Conservation (phyloP, 2,888 invertebrate species). For the Exocentrus adspersus region DNA sequence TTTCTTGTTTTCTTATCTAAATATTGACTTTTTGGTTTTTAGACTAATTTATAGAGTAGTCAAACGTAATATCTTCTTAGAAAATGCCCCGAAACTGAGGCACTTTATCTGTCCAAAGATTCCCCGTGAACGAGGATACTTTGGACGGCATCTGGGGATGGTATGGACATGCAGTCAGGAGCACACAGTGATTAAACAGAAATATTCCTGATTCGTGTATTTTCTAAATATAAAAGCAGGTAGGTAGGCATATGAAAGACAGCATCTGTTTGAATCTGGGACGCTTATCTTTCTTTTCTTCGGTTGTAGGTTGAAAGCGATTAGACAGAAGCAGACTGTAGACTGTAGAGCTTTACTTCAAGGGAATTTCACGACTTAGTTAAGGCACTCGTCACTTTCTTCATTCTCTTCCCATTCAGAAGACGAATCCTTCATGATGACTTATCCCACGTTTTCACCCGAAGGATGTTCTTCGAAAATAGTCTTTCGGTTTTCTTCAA, state of each 20-base stretch:
- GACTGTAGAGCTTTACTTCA: background rate
- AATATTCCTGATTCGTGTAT: background rate
- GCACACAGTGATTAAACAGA: background rate
- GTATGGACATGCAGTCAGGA: too few relatives aligned
- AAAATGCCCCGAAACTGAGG: background rate
- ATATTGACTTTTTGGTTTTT: slow-evolving; percentile 17
- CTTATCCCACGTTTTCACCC: background rate
- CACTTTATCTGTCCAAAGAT: slow-evolving; percentile 10
- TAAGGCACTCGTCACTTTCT: slow-evolving; percentile 17
- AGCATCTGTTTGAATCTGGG: background rate
- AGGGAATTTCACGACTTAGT: slow-evolving; percentile 5
- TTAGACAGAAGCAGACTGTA: slow-evolving; percentile 12
- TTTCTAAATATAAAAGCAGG: background rate
- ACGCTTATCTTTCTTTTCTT: background rate
- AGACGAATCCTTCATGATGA: slow-evolving; percentile 22
- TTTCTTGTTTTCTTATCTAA: background rate
- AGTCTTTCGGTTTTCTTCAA: slow-evolving; percentile 11
- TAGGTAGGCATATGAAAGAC: background rate
- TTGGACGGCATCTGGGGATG: too few relatives aligned
- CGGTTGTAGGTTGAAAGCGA: slow-evolving; percentile 4
- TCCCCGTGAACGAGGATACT: too few relatives aligned
- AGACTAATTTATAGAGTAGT: slow-evolving; percentile 19
- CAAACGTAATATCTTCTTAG: background rate
- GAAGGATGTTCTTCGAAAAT: background rate
- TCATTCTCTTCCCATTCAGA: slow-evolving; percentile 12